A percentile compares a stretch with the other conserved stretches of the same genome.
Conservation (phyloP, 2,888 invertebrate species). For the Drosophila multiciliata region DNA sequence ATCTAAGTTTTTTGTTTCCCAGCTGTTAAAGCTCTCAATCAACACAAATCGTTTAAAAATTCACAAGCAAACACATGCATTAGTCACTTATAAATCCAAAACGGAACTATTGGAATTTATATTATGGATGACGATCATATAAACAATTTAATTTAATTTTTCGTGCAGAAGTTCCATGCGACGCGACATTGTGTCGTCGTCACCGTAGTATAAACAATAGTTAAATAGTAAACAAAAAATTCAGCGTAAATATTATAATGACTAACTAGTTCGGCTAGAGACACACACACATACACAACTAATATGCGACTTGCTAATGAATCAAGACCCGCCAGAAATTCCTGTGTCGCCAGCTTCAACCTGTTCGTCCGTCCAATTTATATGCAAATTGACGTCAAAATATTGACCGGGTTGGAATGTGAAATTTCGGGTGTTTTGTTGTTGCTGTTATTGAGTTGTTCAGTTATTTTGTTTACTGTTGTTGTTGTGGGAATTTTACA, state of each 20-base stretch:
- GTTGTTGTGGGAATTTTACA: conserved; percentile 68
- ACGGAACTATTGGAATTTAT: conserved; percentile 58
- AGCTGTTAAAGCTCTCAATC: conserved; percentile 48
- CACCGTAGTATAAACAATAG: conserved; percentile 39
- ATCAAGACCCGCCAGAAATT: conserved; percentile 74
- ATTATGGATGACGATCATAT: conserved; percentile 14
- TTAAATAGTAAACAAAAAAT: conserved; percentile 30
- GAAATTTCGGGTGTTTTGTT: conserved; percentile 64
- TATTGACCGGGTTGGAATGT: conserved; percentile 69
- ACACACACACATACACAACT: conserved; percentile 50
- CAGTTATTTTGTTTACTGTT: conserved; percentile 20
- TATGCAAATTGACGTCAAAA: conserved; percentile 82
- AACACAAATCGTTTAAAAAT: conserved; percentile 5
- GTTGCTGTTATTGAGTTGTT: conserved; percentile 47
- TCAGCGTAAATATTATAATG: conserved; percentile 48
- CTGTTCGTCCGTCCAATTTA: conserved; percentile 39
- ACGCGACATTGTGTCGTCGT: conserved; percentile 62
- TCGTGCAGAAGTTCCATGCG: conserved; percentile 53
- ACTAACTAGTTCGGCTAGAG: conserved; percentile 65
- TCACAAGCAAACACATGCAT: conserved; percentile 5
- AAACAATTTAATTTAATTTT: conserved; percentile 32
- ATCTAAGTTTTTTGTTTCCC: conserved; percentile 15
- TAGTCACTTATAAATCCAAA: conserved; percentile 21
- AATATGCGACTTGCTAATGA: conserved; percentile 60
- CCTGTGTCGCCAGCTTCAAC: conserved; percentile 61